Evolutionary conservation across 2,797 vertebrate species (phyloP).

Genomic region (Tympanoctomys barrerae): DNA sequence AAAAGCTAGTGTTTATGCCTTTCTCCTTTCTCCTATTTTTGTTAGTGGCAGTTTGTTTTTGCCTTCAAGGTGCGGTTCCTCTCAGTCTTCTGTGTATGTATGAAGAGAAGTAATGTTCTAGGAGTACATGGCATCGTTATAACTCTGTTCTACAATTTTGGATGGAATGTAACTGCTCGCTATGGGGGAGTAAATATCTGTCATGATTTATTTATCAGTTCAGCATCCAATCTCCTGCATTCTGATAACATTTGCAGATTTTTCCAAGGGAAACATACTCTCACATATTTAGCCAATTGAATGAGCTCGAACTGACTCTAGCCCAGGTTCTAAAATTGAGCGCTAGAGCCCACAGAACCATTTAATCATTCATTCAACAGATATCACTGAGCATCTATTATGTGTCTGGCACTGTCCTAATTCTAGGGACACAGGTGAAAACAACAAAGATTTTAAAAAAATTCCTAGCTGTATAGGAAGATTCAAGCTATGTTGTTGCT

Average conservation of each 20-base stretch:
- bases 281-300: not conserved
- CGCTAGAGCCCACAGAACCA: not conserved
- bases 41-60: not conserved
- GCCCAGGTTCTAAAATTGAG: not conserved
- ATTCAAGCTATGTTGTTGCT: not conserved
- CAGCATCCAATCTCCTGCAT: not conserved
- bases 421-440: not conserved
- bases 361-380: not conserved
- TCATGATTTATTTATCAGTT: not conserved
- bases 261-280: not conserved
- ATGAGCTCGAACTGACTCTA: not conserved
- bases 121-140: not conserved
- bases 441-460: not conserved
- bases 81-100: not conserved
- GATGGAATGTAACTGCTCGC: not conserved
- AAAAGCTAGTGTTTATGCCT: not conserved
- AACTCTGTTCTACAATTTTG: not conserved
- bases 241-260: not conserved
- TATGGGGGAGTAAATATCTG: rapidly evolving
- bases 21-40: not conserved
- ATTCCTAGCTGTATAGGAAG: not conserved
- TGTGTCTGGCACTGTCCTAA: not conserved
- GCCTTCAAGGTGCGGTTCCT: not conserved
- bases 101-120: not conserved
- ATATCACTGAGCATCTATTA: not conserved